These are phyloP conservation scores for Spea hammondii DNA, from an alignment of 2,797 vertebrate species.

Conservation along the genomic window DNA sequence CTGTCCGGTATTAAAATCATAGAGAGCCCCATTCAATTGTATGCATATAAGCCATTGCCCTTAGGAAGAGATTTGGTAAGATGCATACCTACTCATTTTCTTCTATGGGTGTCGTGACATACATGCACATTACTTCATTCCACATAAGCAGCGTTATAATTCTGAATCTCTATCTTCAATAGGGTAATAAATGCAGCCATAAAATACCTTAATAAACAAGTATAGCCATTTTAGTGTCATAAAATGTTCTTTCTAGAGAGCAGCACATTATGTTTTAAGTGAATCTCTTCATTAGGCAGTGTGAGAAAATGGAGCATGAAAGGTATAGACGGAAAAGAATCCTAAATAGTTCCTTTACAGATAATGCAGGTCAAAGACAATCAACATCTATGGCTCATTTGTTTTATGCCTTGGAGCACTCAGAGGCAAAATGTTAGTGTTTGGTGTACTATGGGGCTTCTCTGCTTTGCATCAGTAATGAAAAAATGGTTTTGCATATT, in stretches of 20 bases:
- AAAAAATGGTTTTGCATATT: constrained; percentile 64
- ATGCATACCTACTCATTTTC: neutral
- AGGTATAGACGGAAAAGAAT: constrained; percentile 68
- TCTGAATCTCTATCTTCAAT: constrained; percentile 19
- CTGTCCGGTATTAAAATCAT: no score
- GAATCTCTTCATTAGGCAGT: constrained; percentile 79
- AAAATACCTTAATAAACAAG: constrained; percentile 61
- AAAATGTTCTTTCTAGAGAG: constrained; percentile 62
- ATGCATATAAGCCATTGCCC: no score
- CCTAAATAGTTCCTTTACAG: constrained; percentile 69
- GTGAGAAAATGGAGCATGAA: constrained; percentile 82
- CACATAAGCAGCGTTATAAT: neutral
- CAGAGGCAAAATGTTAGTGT: constrained; percentile 68
- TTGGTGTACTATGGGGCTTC: constrained; percentile 58
- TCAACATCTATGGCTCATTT: constrained; percentile 84
- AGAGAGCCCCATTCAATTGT: no score
- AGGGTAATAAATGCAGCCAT: constrained; percentile 58
- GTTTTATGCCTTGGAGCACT: constrained; percentile 74
- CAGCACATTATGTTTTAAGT: constrained; percentile 66
- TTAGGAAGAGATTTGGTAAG: no score
- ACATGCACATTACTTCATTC: neutral
- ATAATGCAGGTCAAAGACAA: constrained; percentile 73
- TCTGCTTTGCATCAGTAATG: constrained; percentile 59
- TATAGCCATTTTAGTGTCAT: constrained; percentile 60
- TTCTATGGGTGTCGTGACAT: neutral